Conservation (phyloP, 35 echinoderm and acorn worm species). For the Diadema setosum region DNA sequence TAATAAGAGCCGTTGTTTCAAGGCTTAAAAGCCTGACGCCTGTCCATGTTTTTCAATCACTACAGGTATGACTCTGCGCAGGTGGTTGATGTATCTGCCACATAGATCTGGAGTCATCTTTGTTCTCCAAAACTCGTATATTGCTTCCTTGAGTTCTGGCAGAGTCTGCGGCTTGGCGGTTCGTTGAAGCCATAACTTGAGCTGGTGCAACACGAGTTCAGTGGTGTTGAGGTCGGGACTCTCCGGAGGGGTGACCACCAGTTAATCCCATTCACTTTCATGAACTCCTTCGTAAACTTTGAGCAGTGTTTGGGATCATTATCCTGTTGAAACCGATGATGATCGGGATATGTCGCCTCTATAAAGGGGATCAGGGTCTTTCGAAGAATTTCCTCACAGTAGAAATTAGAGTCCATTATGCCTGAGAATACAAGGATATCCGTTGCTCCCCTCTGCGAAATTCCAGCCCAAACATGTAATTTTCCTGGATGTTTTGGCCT, state of each 20-base stretch:
- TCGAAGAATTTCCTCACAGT: conserved; percentile 19
- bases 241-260: conserved; percentile 62
- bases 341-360: not conserved
- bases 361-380: conserved; percentile 15
- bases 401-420: conserved; percentile 44
- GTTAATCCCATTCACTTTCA: not conserved
- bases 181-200: too few relatives aligned
- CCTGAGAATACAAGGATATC: conserved; percentile 36
- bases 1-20: too few relatives aligned
- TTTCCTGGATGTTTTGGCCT: conserved; percentile 49
- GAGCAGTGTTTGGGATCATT: conserved; percentile 53
- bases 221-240: conserved; percentile 59
- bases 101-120: too few relatives aligned
- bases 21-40: too few relatives aligned
- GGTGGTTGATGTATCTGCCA: too few relatives aligned
- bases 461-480: conserved; percentile 60
- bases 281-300: not conserved
- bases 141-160: too few relatives aligned
- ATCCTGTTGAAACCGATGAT: conserved; percentile 12
- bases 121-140: too few relatives aligned
- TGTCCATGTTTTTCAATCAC: too few relatives aligned
- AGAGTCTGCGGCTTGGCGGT: too few relatives aligned
- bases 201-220: conserved; percentile 46
- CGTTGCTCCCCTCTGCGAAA: conserved; percentile 34
- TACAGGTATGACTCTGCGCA: too few relatives aligned